Evolutionary conservation across 2,888 invertebrate species (phyloP).

Genomic region (Pemphredon lugubris): DNA sequence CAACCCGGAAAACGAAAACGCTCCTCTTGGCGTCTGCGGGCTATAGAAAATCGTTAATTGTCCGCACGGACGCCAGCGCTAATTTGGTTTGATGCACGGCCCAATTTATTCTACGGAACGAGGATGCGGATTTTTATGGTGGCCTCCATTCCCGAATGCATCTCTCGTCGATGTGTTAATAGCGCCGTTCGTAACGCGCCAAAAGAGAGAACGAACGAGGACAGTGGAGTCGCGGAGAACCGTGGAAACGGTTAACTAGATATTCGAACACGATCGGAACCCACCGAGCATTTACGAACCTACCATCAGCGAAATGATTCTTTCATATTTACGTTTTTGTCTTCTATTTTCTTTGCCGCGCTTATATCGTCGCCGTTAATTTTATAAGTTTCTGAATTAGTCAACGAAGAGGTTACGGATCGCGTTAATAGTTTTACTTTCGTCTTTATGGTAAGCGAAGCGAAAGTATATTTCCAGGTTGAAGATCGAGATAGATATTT

Average conservation of each 20-base stretch:
- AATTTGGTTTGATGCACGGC: slow-evolving; percentile 73
- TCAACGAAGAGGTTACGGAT: too few relatives aligned
- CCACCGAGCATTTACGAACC: not conserved
- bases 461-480: too few relatives aligned
- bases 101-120: slow-evolving; percentile 69
- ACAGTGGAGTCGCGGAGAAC: not conserved
- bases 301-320: not conserved
- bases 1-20: slow-evolving; percentile 70
- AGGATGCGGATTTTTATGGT: slow-evolving; percentile 41
- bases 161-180: not conserved
- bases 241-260: not conserved
- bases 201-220: not conserved
- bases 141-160: slow-evolving; percentile 3
- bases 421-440: too few relatives aligned
- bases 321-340: not conserved
- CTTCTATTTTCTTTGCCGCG: not conserved
- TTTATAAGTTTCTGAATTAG: too few relatives aligned
- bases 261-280: not conserved
- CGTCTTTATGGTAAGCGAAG: too few relatives aligned
- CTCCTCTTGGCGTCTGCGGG: slow-evolving; percentile 72
- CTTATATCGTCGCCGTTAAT: too few relatives aligned
- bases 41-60: slow-evolving; percentile 79
- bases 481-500: too few relatives aligned
- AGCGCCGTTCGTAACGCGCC: not conserved
- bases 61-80: slow-evolving; percentile 68